Evolutionary conservation across 2,888 invertebrate genomes (phyloP).

Genomic region (Heliconius ethilla): DNA sequence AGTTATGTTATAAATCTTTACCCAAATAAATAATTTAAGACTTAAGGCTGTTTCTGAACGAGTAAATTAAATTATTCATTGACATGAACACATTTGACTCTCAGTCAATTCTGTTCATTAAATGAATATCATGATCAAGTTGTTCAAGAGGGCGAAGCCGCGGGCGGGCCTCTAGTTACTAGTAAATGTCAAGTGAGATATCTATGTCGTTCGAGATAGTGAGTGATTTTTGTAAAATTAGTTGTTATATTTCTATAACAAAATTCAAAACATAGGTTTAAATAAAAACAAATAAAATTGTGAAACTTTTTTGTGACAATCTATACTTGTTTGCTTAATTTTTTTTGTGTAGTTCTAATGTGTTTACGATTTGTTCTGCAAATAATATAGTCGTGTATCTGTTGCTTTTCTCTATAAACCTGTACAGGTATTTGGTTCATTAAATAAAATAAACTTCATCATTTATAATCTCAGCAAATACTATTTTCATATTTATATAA

Average conservation of each 20-base stretch:
- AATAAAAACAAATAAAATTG: not conserved
- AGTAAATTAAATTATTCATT: too few species aligned
- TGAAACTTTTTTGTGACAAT: conserved; percentile 21
- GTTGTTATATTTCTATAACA: conserved; percentile 2
- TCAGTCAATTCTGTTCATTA: too few species aligned
- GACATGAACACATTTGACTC: too few species aligned
- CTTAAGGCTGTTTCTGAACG: too few species aligned
- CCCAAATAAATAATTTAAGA: too few species aligned
- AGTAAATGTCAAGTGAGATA: conserved; percentile 35
- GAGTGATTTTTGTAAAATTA: conserved; percentile 36
- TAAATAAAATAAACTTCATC: not conserved
- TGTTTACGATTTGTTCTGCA: conserved; percentile 70
- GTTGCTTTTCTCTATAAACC: conserved; percentile 44
- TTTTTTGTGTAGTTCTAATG: conserved; percentile 61
- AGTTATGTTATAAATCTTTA: too few species aligned
- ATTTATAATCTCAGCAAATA: not conserved
- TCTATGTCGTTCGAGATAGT: conserved; percentile 35
- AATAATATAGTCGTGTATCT: conserved; percentile 65
- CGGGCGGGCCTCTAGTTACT: not conserved
- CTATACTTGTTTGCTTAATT: conserved; percentile 28
- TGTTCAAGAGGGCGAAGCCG: too few species aligned
- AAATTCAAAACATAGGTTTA: conserved; percentile 3
- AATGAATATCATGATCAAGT: too few species aligned
- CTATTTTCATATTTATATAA: not conserved
- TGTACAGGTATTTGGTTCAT: not conserved